These are phyloP conservation scores for Biston betularia DNA, from an alignment of 2,888 invertebrate species.

Conservation along the genomic window DNA sequence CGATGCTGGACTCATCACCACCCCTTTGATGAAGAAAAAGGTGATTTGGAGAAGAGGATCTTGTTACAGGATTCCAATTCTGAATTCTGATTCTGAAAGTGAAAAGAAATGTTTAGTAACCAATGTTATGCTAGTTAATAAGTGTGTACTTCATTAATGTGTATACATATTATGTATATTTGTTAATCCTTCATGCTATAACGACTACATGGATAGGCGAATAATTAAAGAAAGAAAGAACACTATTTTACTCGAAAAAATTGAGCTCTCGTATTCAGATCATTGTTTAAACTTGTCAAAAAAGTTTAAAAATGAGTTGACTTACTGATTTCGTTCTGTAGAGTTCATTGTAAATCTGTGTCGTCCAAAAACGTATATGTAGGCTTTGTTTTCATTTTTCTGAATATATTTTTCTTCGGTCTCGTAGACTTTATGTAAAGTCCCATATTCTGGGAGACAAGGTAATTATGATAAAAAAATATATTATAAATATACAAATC, in stretches of 20 bases:
- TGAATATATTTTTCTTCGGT: background rate
- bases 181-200: no score
- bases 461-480: background rate
- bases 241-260: no score
- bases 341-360: constrained; percentile 14
- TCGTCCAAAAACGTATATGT: constrained; percentile 4
- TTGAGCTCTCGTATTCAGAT: no score
- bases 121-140: background rate
- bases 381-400: constrained; percentile 15
- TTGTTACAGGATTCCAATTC: background rate
- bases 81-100: background rate
- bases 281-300: no score
- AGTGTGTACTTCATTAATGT: no score
- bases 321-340: constrained; percentile 16
- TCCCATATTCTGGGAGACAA: constrained; percentile 1
- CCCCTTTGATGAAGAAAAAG: background rate
- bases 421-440: background rate
- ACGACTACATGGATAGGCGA: no score
- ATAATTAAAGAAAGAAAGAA: no score
- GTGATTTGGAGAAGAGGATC: background rate
- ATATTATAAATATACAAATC: background rate
- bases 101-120: background rate
- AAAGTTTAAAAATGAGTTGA: background rate
- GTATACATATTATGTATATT: no score
- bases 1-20: no score